phyloP scores from a whole-genome alignment of 2,797 vertebrate species.

The Uromys caudimaculatus region DNA sequence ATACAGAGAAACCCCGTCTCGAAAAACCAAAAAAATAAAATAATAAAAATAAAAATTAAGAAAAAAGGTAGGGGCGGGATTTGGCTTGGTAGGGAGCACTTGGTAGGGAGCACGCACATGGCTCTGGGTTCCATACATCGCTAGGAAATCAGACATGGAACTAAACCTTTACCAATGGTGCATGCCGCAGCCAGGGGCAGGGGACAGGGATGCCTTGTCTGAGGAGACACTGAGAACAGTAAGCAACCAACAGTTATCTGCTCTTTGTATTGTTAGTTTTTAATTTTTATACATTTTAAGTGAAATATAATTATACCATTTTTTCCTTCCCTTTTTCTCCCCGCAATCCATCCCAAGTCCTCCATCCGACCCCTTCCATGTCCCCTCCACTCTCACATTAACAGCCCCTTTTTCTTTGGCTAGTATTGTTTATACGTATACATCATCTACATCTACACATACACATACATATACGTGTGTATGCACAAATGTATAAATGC shows the following conservation, averaged over 20 bases:
- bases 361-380: background rate
- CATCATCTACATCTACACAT: background rate
- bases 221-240: background rate
- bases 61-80: background rate
- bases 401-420: background rate
- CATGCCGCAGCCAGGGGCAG: background rate
- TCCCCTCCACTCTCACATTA: background rate
- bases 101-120: background rate
- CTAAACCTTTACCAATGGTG: background rate
- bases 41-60: too few species aligned
- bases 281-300: background rate
- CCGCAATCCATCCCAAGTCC: background rate
- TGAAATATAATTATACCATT: background rate
- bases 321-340: background rate
- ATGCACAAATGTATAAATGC: background rate
- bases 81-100: background rate
- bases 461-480: background rate
- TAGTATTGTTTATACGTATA: background rate
- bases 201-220: background rate
- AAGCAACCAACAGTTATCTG: background rate
- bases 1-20: too few species aligned
- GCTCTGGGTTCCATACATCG: background rate
- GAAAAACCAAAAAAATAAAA: too few species aligned
- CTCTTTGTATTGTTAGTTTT: background rate
- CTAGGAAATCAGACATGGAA: background rate